Evolutionary conservation across 2,888 invertebrate species (phyloP), one percentile per base, ranked within the genome.

Genomic region (Synergus gifuensis): DNA sequence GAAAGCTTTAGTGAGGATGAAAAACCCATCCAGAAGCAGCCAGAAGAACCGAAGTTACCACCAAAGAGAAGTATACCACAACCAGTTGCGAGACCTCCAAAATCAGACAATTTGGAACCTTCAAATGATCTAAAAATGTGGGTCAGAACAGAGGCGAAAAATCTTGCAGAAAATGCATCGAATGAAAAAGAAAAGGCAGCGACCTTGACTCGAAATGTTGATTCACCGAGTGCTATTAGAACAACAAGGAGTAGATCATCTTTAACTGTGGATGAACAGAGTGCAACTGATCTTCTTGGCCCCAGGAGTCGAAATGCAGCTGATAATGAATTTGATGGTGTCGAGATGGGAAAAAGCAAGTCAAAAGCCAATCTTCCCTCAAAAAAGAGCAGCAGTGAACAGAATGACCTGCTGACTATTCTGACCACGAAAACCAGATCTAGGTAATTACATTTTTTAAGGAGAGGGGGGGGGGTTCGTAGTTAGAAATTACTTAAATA

Each of bases 31-130:
- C 40, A 7, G 83, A 82, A 93, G 93, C 69, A 93, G 92, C 92
- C 83, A 92, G 93, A 88, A 92, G 91, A 92, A 93, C 93, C 92
- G 92, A 93, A 91, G 42, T 64, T 82, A 92, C 93, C 81, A 92
- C 93, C 87, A 92, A 93, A 91, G 87, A 93, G 85, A 91, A 93
- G 88, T 92, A 93, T 88, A 91, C 93, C 87, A 91, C 93, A 91
- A 91, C 93, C 89, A 90, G 93, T 85, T 91, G 93, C 87, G 91
- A 93, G 88, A 90, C 92, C 89, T 91, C 93, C 90, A 80, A 89
- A 88, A 77, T 79, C 92, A 83, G 87, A 90, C n/a, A 67, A 85
- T 36, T 44, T 88, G 44, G 89, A 90, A 42, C 86, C 89, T 0
- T 90, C 90, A 11, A 89, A 90, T 79, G 90, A 90, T 67, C 81